These are phyloP conservation scores for Holothuria scabra DNA, from an alignment of 53 echinoderm and acorn worm species.

Conservation along the genomic window DNA sequence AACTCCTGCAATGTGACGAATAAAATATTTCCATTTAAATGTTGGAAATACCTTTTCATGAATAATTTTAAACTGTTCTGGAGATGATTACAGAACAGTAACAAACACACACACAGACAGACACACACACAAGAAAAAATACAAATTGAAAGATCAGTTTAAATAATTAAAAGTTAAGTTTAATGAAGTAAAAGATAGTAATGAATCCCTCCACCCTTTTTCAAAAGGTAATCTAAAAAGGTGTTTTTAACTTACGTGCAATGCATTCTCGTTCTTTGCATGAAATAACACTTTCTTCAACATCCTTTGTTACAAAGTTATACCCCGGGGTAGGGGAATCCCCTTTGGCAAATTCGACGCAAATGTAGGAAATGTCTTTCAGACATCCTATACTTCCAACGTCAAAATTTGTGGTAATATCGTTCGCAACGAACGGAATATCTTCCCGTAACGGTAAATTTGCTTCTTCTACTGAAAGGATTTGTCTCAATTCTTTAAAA, in stretches of 20 bases:
- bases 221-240: no score
- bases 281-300: background rate
- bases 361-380: background rate
- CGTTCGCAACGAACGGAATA: background rate
- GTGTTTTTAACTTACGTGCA: background rate
- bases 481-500: constrained; percentile 12
- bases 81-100: no score
- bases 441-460: background rate
- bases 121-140: no score
- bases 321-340: background rate
- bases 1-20: background rate
- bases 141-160: no score
- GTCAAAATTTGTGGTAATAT: constrained; percentile 9
- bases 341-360: constrained; percentile 9
- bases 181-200: no score
- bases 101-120: no score
- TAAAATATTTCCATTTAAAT: no score
- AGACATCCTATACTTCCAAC: constrained; percentile 17
- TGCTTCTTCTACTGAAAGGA: background rate
- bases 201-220: no score
- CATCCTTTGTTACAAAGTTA: background rate
- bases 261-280: constrained; percentile 17
- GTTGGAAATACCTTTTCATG: no score
- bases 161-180: no score
- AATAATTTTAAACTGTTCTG: no score